Evolutionary conservation across 1,140 invertebrate species (phyloP), one percentile per base, ranked within the genome.

Genomic region (Protaetia brevitarsis): DNA sequence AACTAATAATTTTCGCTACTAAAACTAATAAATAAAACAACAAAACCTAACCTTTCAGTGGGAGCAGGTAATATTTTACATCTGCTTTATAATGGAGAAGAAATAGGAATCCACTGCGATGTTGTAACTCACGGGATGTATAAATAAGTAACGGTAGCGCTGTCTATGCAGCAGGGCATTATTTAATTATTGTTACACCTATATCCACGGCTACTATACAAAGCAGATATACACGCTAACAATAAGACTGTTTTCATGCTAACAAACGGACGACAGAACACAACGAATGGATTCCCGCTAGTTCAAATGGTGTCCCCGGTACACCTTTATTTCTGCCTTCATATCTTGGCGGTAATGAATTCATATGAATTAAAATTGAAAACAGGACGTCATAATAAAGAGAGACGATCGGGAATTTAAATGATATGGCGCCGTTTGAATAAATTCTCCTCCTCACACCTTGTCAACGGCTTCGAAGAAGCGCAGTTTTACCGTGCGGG

Each of bases 371-470:
- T 45, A 45, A 45, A 45, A 45, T 45, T 45, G 41, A 19, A 45
- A 45, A 45, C 41, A 45, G 41, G 41, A 45, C 41, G 41, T 45
- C 41, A 45, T 45, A 45, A 45, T 45, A 45, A 45, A 45, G 16
- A 21, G 41, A 45, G 41, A 45, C 41, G 41, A 45, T 45, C 16
- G 41, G 16, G 41, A 45, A 45, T 45, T 45, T 45, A 45, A 45
- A 45, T 45, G 41, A 45, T 45, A 45, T 45, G 41, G 41, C 41
- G 41, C 41, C 41, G 41, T 45, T 45, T 45, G 41, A 45, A 45
- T 45, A 45, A 45, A 45, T 45, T 45, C 10, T 45, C 41, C 41
- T 21, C 16, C 41, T 45, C 41, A 23, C 41, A 45, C 41, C 41
- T 45, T 45, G 41, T 45, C 23, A 45, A 45, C 41, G 41, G 41